Evolutionary conservation across 1,140 invertebrate species (phyloP).

Genomic region (Acyrthosiphon pisum): DNA sequence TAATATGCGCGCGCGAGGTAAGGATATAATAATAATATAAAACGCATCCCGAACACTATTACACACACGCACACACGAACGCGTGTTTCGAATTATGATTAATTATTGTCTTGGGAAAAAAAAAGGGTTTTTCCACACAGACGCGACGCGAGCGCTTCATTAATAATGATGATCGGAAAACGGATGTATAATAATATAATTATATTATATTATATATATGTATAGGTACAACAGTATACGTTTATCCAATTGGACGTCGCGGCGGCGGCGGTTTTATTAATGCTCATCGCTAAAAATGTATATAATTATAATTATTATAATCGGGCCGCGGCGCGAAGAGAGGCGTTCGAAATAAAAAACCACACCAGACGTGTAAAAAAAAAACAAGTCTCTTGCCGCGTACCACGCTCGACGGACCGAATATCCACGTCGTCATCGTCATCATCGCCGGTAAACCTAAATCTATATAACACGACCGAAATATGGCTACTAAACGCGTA

Average conservation of each 20-base stretch:
- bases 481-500: background rate
- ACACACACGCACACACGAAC: background rate
- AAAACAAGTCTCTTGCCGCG: background rate
- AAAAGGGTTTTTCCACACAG: background rate
- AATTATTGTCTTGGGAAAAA: slow-evolving; percentile 16
- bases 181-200: slow-evolving; percentile 28
- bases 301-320: slow-evolving; percentile 36
- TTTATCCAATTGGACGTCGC: background rate
- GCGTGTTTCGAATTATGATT: slow-evolving; percentile 54
- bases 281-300: background rate
- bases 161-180: slow-evolving; percentile 37
- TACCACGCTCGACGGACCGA: background rate
- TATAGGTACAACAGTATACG: background rate
- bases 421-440: background rate
- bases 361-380: background rate
- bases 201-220: background rate
- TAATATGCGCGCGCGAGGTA: background rate
- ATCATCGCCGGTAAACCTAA: background rate
- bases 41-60: background rate
- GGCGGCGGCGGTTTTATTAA: slow-evolving; percentile 10
- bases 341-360: background rate
- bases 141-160: background rate
- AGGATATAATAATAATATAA: background rate
- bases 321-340: background rate
- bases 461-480: background rate